Percentiles rank a stretch among this genome's conserved stretches.
Conservation (phyloP, 2,888 invertebrate species). For the Athalia circularis region DNA sequence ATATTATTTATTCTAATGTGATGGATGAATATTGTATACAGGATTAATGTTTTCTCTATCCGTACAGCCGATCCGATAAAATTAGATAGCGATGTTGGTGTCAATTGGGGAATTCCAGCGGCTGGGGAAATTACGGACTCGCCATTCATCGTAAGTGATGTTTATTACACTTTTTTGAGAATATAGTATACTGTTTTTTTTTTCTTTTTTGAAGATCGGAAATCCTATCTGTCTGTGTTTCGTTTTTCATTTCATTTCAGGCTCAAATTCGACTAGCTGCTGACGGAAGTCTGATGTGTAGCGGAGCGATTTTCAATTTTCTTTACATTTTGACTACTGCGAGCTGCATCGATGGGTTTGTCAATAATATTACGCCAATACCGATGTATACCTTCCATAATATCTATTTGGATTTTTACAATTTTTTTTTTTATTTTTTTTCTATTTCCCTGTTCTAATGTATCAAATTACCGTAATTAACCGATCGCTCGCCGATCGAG, state of each 20-base stretch:
- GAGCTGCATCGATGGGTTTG: not conserved
- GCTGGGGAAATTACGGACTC: not conserved
- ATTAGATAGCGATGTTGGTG: not conserved
- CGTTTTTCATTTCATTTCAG: not conserved
- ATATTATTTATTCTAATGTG: too few species aligned
- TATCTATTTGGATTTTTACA: not conserved
- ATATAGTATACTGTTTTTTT: too few species aligned
- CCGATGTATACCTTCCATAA: too few species aligned
- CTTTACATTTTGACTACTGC: not conserved
- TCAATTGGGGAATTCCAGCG: not conserved
- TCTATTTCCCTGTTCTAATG: too few species aligned
- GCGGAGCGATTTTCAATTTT: slow-evolving; percentile 5
- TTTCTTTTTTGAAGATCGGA: too few species aligned
- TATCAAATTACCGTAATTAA: too few species aligned
- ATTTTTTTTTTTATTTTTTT: not conserved
- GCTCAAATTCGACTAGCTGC: slow-evolving; percentile 8
- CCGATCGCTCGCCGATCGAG: too few species aligned
- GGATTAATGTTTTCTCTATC: not conserved
- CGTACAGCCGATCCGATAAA: not conserved
- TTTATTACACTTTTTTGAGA: too few species aligned
- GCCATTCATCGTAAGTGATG: slow-evolving; percentile 8
- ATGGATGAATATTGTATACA: too few species aligned
- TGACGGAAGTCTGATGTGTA: not conserved
- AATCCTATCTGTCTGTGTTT: too few species aligned
- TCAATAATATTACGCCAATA: not conserved